Evolutionary conservation across 2,113 vertebrate genomes (phyloP), one percentile per base, ranked within the genome.

Genomic region (Sula dactylatra): DNA sequence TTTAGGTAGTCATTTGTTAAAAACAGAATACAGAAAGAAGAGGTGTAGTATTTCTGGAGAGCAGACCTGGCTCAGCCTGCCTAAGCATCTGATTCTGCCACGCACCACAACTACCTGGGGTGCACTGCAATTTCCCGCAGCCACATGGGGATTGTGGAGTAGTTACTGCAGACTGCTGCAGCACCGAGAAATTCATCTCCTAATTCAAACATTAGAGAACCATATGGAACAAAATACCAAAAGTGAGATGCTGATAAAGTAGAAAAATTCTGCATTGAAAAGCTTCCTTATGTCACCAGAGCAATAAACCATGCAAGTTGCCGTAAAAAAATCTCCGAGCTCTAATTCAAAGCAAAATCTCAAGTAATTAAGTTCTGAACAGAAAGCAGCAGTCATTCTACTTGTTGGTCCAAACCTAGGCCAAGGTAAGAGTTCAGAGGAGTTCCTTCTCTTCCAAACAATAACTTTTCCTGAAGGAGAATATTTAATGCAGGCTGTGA

Each of bases 121-220:
- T 3, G 0, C 12, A 2, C 32, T 34, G 34, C 38, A 13, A 5
- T 5, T 36, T 47, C 52, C 32, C 0, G 2, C 38, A 24, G 55
- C 12, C 62, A n/a, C 16, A 14, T 3, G 7, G n/a, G 42, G 52
- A 49, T 10, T 2, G 2, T 11, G 26, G 45, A 31, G 45, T 9
- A 15, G 0, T 34, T 27, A 19, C 4, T 9, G 40, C 29, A 55
- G 61, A 17, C 26, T 15, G 32, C 47, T 50, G 24, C 62, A 40
- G 58, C 4, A 4, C 12, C 0, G 0, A 44, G 47, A 56, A 40
- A 45, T 10, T n/a, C 16, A 3, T 34, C 45, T 85, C 27, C 65
- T 21, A 5, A 27, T 9, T n/a, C 56, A 91, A 42, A 61, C 49
- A 20, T 44, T 34, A 34, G 14, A 40, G 34, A 73, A 4, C 16